These are phyloP conservation scores for Cyphomyrmex costatus DNA, from an alignment of 1,140 invertebrate genomes.

Conservation along the genomic window DNA sequence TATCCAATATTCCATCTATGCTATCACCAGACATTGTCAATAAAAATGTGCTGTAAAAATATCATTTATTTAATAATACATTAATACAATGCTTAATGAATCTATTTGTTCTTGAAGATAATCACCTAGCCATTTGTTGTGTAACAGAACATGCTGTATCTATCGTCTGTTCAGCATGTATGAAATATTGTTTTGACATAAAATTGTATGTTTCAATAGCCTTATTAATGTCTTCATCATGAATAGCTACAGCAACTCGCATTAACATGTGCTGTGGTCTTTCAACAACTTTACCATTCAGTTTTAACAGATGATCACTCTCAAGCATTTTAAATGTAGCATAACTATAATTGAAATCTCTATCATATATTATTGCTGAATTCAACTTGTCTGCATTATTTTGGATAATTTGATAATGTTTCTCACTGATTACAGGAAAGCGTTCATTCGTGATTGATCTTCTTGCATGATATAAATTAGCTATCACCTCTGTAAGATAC, in stretches of 20 bases:
- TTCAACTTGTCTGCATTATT: conserved; percentile 95
- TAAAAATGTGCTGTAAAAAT: conserved; percentile 93
- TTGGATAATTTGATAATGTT: conserved; percentile 94
- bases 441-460: conserved; percentile 91
- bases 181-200: conserved; percentile 98
- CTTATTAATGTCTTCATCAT: conserved; percentile 96
- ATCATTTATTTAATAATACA: conserved; percentile 38
- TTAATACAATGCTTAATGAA: background rate
- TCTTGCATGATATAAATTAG: conserved; percentile 93
- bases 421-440: conserved; percentile 95
- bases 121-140: conserved; percentile 95
- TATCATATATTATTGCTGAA: conserved; percentile 98
- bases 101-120: background rate
- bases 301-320: conserved; percentile 97
- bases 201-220: conserved; percentile 99
- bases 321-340: conserved; percentile 99
- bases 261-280: conserved; percentile 99
- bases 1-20: conserved; percentile 99
- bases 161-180: conserved; percentile 98
- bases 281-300: conserved; percentile 97
- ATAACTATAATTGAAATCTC: conserved; percentile 99
- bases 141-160: conserved; percentile 97
- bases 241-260: conserved; percentile 98
- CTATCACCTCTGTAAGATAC: conserved; percentile 93
- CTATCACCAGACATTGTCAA: conserved; percentile 98